phyloP scores from a whole-genome alignment of 2,797 vertebrate genomes.

The Lithobates sylvaticus region DNA sequence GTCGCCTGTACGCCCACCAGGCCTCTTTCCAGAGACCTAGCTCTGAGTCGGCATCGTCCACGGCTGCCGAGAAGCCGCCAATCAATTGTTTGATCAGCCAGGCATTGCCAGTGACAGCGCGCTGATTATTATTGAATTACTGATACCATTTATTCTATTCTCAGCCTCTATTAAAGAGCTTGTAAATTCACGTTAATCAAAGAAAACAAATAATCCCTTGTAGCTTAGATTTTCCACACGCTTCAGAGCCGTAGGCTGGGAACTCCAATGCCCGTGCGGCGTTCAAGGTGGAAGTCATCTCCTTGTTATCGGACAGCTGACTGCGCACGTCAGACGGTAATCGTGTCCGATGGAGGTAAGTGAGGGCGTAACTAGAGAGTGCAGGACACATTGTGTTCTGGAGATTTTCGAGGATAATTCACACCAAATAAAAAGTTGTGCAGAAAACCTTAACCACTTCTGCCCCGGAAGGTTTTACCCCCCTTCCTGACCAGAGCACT shows the following conservation, averaged over 20 bases:
- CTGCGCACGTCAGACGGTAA: background rate
- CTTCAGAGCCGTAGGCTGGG: slow-evolving; percentile 1
- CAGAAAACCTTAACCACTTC: no score
- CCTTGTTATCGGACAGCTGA: slow-evolving; percentile 4
- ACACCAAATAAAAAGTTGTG: no score
- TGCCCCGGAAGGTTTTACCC: no score
- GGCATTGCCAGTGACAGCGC: background rate
- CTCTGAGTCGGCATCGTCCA: no score
- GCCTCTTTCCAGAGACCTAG: no score
- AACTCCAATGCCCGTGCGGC: no score
- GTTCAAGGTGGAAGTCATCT: background rate
- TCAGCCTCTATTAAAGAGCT: slow-evolving; percentile 38
- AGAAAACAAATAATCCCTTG: slow-evolving; percentile 35
- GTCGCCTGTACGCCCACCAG: no score
- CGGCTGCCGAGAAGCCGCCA: background rate
- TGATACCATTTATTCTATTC: slow-evolving; percentile 46
- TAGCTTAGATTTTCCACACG: slow-evolving; percentile 30
- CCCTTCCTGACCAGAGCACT: no score
- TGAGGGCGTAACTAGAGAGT: background rate
- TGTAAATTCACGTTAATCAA: slow-evolving; percentile 50
- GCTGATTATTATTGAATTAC: slow-evolving; percentile 46
- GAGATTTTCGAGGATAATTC: no score
- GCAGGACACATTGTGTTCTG: no score
- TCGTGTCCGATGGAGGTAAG: background rate
- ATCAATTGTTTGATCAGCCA: slow-evolving; percentile 56